A percentile compares a stretch with the other conserved stretches of the same genome.
Conservation (phyloP, 2,888 invertebrate genomes). For the Zeuzera pyrina region DNA sequence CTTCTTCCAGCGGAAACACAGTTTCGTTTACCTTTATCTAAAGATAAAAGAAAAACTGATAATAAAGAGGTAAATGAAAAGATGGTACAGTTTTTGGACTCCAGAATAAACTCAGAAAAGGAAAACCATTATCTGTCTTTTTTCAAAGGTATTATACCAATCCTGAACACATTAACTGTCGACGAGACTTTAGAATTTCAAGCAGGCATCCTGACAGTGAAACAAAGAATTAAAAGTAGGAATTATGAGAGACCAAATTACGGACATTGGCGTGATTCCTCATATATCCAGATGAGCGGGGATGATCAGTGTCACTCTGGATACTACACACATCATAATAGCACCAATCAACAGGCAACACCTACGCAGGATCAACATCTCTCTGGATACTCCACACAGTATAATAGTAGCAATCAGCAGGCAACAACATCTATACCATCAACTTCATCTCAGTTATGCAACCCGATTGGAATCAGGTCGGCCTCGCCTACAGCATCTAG, state of each 20-base stretch:
- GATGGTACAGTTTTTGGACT: slow-evolving; percentile 13
- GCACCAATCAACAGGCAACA: slow-evolving; percentile 17
- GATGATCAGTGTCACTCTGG: slow-evolving; percentile 21
- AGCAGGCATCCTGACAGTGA: slow-evolving; percentile 14
- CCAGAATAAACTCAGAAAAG: slow-evolving; percentile 10
- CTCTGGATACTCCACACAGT: slow-evolving; percentile 18
- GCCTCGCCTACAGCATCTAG: slow-evolving; percentile 20
- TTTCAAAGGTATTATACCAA: slow-evolving; percentile 20
- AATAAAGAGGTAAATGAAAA: slow-evolving; percentile 11
- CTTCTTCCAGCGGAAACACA: slow-evolving; percentile 16
- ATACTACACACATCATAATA: slow-evolving; percentile 20
- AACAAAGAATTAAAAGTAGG: slow-evolving; percentile 24
- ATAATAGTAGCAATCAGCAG: slow-evolving; percentile 14
- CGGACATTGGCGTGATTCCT: slow-evolving; percentile 21
- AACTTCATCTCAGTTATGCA: slow-evolving; percentile 13
- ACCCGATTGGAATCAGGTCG: slow-evolving; percentile 6
- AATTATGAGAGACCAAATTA: slow-evolving; percentile 21
- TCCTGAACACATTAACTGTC: slow-evolving; percentile 13
- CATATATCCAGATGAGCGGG: slow-evolving; percentile 19
- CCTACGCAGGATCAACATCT: slow-evolving; percentile 22
- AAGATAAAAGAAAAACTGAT: background rate
- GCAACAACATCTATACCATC: slow-evolving; percentile 19
- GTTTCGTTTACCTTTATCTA: slow-evolving; percentile 17
- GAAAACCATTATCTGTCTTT: slow-evolving; percentile 18
- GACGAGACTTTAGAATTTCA: slow-evolving; percentile 20